Evolutionary conservation across 2,113 vertebrate species (phyloP).

Genomic region (Perca flavescens): DNA sequence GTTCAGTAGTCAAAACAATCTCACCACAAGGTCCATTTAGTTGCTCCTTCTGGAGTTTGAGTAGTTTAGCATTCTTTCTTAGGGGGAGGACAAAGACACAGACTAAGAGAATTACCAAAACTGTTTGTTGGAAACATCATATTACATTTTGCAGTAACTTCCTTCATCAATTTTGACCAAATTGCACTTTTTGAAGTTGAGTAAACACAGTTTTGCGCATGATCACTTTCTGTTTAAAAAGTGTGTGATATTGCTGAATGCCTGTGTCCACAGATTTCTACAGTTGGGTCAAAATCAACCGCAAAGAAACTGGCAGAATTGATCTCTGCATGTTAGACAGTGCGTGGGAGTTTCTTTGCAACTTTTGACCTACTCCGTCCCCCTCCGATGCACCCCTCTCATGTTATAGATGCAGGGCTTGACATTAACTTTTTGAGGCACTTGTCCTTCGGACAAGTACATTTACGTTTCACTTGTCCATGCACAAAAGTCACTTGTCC

Average conservation of each 20-base stretch:
- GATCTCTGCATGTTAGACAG: too few relatives aligned
- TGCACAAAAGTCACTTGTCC: too few relatives aligned
- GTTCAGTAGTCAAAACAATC: neutral
- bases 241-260: neutral
- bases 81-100: neutral
- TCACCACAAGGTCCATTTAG: neutral
- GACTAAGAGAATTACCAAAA: neutral
- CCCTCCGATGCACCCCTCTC: too few relatives aligned
- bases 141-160: neutral
- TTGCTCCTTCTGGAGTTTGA: neutral
- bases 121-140: neutral
- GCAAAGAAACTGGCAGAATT: too few relatives aligned
- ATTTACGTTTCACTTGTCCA: too few relatives aligned
- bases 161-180: neutral
- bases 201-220: neutral
- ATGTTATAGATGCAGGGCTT: too few relatives aligned
- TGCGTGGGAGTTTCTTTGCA: too few relatives aligned
- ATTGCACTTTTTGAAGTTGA: neutral
- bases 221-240: neutral
- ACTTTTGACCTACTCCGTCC: too few relatives aligned
- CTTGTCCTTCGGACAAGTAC: too few relatives aligned
- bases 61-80: neutral
- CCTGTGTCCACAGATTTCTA: neutral
- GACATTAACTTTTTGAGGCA: too few relatives aligned
- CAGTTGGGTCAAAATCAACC: neutral